Conservation (phyloP, 2,888 invertebrate species). For the Steinernema carpocapsae region DNA sequence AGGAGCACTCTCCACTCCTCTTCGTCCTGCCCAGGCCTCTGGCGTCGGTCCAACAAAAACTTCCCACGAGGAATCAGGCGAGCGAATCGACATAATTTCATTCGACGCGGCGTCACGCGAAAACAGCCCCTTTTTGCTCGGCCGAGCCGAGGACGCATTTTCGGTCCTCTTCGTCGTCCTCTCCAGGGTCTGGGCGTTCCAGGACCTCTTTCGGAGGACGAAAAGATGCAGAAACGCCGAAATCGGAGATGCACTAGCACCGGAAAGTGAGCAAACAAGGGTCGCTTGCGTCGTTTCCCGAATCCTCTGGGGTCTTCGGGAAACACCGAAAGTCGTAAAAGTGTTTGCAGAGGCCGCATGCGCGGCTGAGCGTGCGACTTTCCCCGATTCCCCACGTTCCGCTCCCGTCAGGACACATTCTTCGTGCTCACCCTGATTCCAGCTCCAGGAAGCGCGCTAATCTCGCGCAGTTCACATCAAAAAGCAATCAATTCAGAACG, state of each 20-base stretch:
- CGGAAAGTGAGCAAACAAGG: constrained; percentile 21
- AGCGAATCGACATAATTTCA: not conserved
- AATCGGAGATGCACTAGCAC: not conserved
- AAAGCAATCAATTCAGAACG: not conserved
- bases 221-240: not conserved
- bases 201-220: not conserved
- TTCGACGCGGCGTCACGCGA: constrained; percentile 10
- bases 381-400: too few relatives aligned
- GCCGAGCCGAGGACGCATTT: too few relatives aligned
- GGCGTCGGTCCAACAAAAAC: constrained; percentile 14
- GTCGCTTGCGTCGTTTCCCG: constrained; percentile 1
- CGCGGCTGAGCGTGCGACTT: too few relatives aligned
- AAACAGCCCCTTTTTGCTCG: too few relatives aligned
- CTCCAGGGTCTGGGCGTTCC: not conserved
- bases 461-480: too few relatives aligned
- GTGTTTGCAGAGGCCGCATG: not conserved
- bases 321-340: too few relatives aligned
- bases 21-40: not conserved
- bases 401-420: too few relatives aligned
- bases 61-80: not conserved
- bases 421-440: too few relatives aligned
- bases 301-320: not conserved
- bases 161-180: not conserved
- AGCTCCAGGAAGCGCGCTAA: too few relatives aligned
- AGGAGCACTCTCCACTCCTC: not conserved